Evolutionary conservation across 2,888 invertebrate genomes (phyloP).

Genomic region (Apamea epomidion): DNA sequence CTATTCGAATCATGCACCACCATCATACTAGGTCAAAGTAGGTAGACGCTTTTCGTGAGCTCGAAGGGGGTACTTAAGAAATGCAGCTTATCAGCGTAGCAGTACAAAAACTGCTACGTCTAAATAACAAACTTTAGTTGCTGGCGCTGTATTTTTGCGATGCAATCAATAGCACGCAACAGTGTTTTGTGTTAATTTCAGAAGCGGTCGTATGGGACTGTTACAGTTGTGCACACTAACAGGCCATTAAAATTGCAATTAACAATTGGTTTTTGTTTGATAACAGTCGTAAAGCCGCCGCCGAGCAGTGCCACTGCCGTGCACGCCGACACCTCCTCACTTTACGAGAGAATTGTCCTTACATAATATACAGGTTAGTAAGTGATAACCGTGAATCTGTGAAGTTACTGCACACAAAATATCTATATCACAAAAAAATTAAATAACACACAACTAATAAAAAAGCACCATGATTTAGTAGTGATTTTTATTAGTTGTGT

Average conservation of each 20-base stretch:
- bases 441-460: neutral
- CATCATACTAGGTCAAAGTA: constrained; percentile 60
- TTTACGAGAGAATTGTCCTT: constrained; percentile 22
- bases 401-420: neutral
- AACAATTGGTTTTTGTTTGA: constrained; percentile 71
- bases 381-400: constrained; percentile 10
- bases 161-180: constrained; percentile 58
- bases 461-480: neutral
- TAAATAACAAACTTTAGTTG: constrained; percentile 56
- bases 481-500: neutral
- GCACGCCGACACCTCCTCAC: constrained; percentile 4
- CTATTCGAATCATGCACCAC: constrained; percentile 46
- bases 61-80: constrained; percentile 44
- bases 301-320: constrained; percentile 17
- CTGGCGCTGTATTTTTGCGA: constrained; percentile 26
- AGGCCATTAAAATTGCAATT: constrained; percentile 82
- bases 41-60: constrained; percentile 65
- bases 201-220: constrained; percentile 58
- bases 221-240: constrained; percentile 72
- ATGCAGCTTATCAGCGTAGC: constrained; percentile 43
- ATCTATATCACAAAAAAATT: neutral
- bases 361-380: constrained; percentile 56
- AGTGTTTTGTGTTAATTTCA: constrained; percentile 54
- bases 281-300: constrained; percentile 63
- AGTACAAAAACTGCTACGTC: constrained; percentile 47